Evolutionary conservation across 2,797 vertebrate genomes (phyloP).

Genomic region (Glossophaga mutica): DNA sequence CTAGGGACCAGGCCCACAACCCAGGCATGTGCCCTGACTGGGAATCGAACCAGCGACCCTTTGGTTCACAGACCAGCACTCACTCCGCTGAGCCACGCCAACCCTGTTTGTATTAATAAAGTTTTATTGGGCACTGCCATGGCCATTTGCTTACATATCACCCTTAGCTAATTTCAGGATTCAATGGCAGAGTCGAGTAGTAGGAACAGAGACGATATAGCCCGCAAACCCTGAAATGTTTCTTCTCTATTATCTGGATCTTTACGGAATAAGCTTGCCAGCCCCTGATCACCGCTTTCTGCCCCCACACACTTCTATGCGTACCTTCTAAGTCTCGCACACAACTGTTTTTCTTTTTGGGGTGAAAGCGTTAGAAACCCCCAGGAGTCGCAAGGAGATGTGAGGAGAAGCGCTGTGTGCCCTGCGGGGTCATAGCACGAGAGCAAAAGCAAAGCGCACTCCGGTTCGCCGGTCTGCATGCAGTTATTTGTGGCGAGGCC

Average conservation of each 20-base stretch:
- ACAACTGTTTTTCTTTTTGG: not conserved
- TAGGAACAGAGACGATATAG: not conserved
- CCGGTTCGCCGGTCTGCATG: not conserved
- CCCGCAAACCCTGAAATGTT: not conserved
- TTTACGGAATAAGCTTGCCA: not conserved
- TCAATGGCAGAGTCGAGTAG: accelerated
- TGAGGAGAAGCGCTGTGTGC: accelerated
- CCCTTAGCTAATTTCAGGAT: not conserved
- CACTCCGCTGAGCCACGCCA: too few relatives aligned
- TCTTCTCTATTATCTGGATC: not conserved
- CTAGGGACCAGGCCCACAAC: too few relatives aligned
- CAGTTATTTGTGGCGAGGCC: not conserved
- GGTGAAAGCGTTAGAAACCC: not conserved
- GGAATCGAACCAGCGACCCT: too few relatives aligned
- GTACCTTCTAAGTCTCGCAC: too few relatives aligned
- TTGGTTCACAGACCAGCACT: too few relatives aligned
- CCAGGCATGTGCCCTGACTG: too few relatives aligned
- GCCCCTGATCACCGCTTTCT: not conserved
- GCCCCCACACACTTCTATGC: not conserved
- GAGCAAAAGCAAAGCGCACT: not conserved
- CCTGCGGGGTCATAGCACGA: accelerated
- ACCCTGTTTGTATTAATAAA: not conserved
- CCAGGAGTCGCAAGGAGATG: not conserved
- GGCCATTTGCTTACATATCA: not conserved
- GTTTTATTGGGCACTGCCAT: not conserved